Evolutionary conservation across 2,888 invertebrate genomes (phyloP).

Genomic region (Agrilus mali): DNA sequence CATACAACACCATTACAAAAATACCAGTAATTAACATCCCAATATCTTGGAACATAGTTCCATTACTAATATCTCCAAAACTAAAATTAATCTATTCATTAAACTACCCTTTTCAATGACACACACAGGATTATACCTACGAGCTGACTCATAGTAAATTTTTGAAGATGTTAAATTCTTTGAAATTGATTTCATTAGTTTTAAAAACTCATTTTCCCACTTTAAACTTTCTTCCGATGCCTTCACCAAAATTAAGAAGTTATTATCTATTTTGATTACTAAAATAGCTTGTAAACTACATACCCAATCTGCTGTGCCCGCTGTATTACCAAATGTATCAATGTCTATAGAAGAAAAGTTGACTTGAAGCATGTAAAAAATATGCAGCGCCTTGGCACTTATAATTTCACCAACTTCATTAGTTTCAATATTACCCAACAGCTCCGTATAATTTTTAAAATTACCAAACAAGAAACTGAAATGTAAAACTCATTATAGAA

Average conservation of each 20-base stretch:
- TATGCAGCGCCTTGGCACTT: conserved; percentile 47
- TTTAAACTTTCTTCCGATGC: conserved; percentile 40
- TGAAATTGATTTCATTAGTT: conserved; percentile 31
- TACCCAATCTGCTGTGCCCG: conserved; percentile 67
- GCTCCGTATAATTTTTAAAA: conserved; percentile 45
- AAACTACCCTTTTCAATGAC: background rate
- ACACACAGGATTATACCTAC: conserved; percentile 33
- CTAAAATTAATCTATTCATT: conserved; percentile 26
- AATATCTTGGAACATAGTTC: conserved; percentile 60
- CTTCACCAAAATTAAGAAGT: conserved; percentile 20
- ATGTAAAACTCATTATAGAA: conserved; percentile 8
- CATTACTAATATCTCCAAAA: conserved; percentile 62
- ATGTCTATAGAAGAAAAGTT: conserved; percentile 55
- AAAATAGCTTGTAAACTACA: conserved; percentile 14
- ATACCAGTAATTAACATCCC: conserved; percentile 56
- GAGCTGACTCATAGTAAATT: conserved; percentile 45
- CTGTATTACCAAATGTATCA: conserved; percentile 53
- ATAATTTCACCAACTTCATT: conserved; percentile 50
- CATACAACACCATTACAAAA: conserved; percentile 59
- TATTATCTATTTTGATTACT: conserved; percentile 1
- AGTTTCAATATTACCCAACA: conserved; percentile 46
- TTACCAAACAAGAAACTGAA: conserved; percentile 53
- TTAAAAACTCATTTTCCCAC: conserved; percentile 50
- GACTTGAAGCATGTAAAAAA: conserved; percentile 51
- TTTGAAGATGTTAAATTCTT: conserved; percentile 31